Evolutionary conservation across 2,888 invertebrate genomes (phyloP).

Genomic region (Callimorpha dominula): DNA sequence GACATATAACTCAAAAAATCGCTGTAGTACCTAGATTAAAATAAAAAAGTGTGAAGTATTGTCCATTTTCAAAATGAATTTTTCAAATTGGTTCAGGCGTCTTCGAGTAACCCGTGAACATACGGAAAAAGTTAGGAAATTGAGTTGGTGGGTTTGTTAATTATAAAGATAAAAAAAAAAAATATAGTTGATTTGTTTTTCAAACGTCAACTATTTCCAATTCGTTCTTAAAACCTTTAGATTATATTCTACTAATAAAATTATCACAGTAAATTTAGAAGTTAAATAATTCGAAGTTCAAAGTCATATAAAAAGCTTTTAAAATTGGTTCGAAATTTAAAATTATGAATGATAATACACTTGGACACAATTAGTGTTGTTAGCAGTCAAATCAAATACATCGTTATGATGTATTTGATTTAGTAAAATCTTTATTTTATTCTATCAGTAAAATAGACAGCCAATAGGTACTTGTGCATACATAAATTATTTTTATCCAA

Average conservation of each 20-base stretch:
- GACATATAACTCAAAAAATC: too few species aligned
- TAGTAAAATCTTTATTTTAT: not conserved
- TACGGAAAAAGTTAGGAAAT: too few species aligned
- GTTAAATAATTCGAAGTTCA: not conserved
- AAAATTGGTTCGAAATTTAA: not conserved
- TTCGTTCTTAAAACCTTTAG: not conserved
- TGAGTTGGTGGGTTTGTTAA: too few species aligned
- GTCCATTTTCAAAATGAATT: too few species aligned
- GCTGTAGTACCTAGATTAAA: too few species aligned
- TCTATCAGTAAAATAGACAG: not conserved
- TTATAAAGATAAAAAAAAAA: too few species aligned
- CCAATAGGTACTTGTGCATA: not conserved
- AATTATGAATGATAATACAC: not conserved
- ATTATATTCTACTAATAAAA: not conserved
- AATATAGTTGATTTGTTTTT: not conserved
- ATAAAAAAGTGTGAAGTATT: too few species aligned
- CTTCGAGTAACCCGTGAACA: too few species aligned
- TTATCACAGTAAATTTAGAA: not conserved
- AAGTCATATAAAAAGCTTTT: not conserved
- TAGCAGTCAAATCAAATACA: not conserved
- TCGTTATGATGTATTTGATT: not conserved
- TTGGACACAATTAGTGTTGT: not conserved
- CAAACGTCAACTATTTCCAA: not conserved
- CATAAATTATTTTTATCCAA: conserved; percentile 11
- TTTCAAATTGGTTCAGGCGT: too few species aligned